Evolutionary conservation across 1,140 invertebrate genomes (phyloP).

Genomic region (Coptotermes formosanus): DNA sequence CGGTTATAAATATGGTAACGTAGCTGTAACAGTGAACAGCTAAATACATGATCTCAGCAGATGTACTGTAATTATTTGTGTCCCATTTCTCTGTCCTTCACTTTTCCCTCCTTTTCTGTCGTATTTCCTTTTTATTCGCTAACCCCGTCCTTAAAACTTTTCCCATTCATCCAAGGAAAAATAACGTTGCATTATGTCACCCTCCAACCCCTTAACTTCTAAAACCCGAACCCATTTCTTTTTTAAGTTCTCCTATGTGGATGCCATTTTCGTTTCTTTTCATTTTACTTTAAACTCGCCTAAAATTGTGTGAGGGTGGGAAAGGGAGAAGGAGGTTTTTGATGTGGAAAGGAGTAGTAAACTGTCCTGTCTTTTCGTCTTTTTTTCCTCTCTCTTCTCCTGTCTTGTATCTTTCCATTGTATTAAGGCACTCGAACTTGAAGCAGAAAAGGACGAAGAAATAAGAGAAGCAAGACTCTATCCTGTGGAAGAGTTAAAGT

Average conservation of each 20-base stretch:
- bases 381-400: neutral
- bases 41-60: neutral
- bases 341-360: neutral
- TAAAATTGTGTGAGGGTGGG: neutral
- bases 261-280: slow-evolving; percentile 6
- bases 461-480: neutral
- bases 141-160: neutral
- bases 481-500: neutral
- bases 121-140: neutral
- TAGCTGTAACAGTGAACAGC: neutral
- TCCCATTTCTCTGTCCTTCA: neutral
- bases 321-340: neutral
- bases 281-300: slow-evolving; percentile 6
- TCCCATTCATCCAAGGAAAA: neutral
- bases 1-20: neutral
- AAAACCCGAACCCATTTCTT: neutral
- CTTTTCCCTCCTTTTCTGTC: neutral
- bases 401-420: neutral
- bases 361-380: slow-evolving; percentile 9
- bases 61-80: neutral
- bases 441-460: neutral
- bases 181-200: neutral
- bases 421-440: neutral
- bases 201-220: neutral
- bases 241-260: neutral